A percentile compares a stretch with the other conserved stretches of the same genome.
Evolutionary conservation across 2,113 vertebrate species (phyloP).

Genomic region (Melierax canorus): DNA sequence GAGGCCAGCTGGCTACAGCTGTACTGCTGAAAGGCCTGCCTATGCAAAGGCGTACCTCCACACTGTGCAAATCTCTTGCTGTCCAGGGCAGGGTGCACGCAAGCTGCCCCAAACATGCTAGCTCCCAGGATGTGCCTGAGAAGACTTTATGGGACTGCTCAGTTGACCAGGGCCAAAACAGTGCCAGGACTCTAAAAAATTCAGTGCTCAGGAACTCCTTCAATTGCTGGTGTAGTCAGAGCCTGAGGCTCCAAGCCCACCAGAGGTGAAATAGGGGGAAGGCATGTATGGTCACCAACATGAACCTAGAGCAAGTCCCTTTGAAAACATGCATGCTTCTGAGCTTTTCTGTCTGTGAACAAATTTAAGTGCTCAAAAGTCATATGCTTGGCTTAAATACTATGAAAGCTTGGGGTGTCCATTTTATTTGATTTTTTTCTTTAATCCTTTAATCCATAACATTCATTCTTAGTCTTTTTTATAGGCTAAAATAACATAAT

Average conservation of each 20-base stretch:
- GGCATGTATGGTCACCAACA: rapidly evolving
- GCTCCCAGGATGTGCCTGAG: neutral
- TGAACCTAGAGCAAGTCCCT: neutral
- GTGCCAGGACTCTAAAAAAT: neutral
- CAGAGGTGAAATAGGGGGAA: neutral
- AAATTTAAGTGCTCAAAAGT: neutral
- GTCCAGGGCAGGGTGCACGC: neutral
- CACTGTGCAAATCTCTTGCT: neutral
- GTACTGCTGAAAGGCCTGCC: neutral
- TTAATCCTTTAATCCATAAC: neutral
- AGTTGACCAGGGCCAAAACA: neutral
- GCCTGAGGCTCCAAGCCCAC: neutral
- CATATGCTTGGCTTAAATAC: neutral
- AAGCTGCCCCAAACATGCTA: neutral
- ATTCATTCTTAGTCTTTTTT: neutral
- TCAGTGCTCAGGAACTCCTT: neutral
- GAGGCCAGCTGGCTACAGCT: neutral
- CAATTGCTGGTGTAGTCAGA: neutral
- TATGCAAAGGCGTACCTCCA: neutral
- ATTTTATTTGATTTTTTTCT: neutral
- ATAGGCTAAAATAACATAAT: neutral
- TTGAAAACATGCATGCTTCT: neutral
- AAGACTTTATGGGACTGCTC: neutral
- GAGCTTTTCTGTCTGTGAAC: neutral
- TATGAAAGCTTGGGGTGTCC: neutral